These are phyloP conservation scores for Montipora capitata DNA, from an alignment of 92 coral and sea anemone species.

Conservation along the genomic window DNA sequence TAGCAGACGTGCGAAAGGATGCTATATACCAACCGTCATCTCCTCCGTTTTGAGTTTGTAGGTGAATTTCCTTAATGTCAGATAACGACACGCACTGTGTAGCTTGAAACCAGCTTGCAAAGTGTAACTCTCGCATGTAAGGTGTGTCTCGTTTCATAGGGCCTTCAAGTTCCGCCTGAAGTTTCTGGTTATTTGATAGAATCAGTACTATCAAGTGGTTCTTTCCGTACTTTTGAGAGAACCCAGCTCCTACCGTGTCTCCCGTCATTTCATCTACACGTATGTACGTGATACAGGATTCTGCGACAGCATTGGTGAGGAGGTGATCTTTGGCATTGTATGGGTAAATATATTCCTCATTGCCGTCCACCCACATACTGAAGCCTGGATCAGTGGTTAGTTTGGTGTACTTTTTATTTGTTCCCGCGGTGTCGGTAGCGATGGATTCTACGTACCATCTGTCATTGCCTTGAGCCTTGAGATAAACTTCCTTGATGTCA, in stretches of 20 bases:
- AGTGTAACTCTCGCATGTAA: slow-evolving; percentile 33
- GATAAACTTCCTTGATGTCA: slow-evolving; percentile 38
- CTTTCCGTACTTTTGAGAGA: not conserved
- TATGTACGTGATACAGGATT: slow-evolving; percentile 45
- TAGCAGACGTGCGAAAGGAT: slow-evolving; percentile 36
- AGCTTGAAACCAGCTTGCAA: slow-evolving; percentile 18
- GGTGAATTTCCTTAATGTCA: slow-evolving; percentile 27
- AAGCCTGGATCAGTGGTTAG: slow-evolving; percentile 53
- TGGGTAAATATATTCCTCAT: slow-evolving; percentile 7
- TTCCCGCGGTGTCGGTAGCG: slow-evolving; percentile 31
- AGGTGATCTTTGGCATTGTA: slow-evolving; percentile 41
- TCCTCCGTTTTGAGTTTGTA: not conserved
- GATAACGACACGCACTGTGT: slow-evolving; percentile 31
- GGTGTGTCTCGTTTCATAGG: slow-evolving; percentile 7
- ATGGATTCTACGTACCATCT: slow-evolving; percentile 45
- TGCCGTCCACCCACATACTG: slow-evolving; percentile 37
- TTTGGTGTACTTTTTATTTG: not conserved
- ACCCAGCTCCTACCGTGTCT: not conserved
- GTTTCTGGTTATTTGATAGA: slow-evolving; percentile 11
- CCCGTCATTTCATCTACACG: slow-evolving; percentile 37
- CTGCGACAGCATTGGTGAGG: slow-evolving; percentile 37
- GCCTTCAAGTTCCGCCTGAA: slow-evolving; percentile 39
- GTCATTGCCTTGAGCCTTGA: slow-evolving; percentile 34
- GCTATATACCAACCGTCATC: slow-evolving; percentile 26
- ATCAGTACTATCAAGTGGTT: slow-evolving; percentile 4